Evolutionary conservation across 2,888 invertebrate species (phyloP).

Genomic region (Agrochola litura): DNA sequence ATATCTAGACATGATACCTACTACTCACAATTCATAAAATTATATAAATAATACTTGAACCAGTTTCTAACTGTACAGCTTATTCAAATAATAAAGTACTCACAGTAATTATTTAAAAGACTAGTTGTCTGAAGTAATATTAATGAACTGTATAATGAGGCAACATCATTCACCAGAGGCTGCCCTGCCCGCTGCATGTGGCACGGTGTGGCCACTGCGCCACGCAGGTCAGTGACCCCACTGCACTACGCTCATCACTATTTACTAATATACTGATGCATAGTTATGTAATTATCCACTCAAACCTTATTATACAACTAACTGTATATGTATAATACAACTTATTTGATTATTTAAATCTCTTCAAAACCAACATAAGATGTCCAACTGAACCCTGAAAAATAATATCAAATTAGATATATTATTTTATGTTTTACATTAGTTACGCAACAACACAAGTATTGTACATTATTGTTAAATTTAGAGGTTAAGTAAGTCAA

Average conservation of each 20-base stretch:
- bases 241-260: background rate
- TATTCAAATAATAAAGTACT: background rate
- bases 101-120: slow-evolving; percentile 33
- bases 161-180: slow-evolving; percentile 14
- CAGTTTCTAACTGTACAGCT: slow-evolving; percentile 17
- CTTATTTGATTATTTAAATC: background rate
- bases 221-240: background rate
- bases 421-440: slow-evolving; percentile 18
- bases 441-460: slow-evolving; percentile 16
- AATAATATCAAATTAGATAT: slow-evolving; percentile 2
- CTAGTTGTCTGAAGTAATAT: slow-evolving; percentile 1
- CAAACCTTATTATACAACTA: background rate
- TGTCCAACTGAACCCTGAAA: background rate
- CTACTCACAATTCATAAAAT: background rate
- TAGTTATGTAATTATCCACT: background rate
- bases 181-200: background rate
- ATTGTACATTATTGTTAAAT: slow-evolving; percentile 24
- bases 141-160: slow-evolving; percentile 9
- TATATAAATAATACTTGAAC: slow-evolving; percentile 3
- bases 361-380: background rate
- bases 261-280: background rate
- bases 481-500: slow-evolving; percentile 47
- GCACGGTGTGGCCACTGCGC: background rate
- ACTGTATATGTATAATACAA: background rate
- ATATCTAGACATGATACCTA: background rate